Evolutionary conservation across 92 coral and sea anemone species (phyloP).

Genomic region (Muricea muricata): DNA sequence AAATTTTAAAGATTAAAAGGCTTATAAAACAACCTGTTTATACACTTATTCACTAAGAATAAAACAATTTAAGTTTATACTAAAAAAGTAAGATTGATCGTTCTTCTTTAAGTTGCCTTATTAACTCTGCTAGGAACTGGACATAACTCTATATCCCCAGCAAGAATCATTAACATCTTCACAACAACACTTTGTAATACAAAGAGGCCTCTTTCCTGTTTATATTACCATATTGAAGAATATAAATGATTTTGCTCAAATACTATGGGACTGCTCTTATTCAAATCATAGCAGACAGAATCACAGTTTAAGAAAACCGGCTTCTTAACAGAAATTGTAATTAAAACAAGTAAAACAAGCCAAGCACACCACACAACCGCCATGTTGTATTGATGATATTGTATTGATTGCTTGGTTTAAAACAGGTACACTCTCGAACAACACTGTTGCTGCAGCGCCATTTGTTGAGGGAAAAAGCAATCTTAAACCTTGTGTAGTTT

Average conservation of each 20-base stretch:
- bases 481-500: no score
- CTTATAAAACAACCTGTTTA: no score
- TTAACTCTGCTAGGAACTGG: slow-evolving; percentile 1
- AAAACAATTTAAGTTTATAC: no score
- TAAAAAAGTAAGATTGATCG: neutral
- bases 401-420: no score
- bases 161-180: slow-evolving; percentile 20
- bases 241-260: neutral
- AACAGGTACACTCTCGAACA: no score
- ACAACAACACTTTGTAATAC: neutral
- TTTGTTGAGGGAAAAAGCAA: no score
- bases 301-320: neutral
- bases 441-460: no score
- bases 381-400: no score
- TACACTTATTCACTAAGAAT: no score
- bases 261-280: neutral
- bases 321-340: slow-evolving; percentile 11
- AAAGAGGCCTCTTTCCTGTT: neutral
- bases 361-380: neutral
- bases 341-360: neutral
- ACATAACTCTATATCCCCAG: slow-evolving; percentile 12
- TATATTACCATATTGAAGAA: neutral
- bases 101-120: neutral
- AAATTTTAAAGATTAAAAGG: no score
- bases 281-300: neutral